phyloP scores from a whole-genome alignment of 2,113 vertebrate genomes.

The Montifringilla adamsi region DNA sequence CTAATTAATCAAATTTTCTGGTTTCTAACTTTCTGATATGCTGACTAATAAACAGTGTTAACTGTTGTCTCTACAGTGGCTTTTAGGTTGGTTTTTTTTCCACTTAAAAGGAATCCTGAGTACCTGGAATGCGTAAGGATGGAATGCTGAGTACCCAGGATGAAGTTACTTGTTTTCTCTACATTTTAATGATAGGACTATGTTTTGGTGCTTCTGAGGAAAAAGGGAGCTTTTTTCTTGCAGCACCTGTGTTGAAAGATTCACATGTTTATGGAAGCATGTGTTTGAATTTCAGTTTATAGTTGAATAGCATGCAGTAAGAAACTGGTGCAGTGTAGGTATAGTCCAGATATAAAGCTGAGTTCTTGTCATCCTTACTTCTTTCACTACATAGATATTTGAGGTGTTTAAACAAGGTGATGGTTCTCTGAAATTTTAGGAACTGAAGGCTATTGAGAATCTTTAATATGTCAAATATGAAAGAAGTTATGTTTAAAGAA shows the following conservation, averaged over 20 bases:
- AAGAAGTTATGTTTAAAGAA: slow-evolving; percentile 5
- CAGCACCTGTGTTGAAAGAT: slow-evolving; percentile 5
- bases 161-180: slow-evolving; percentile 20
- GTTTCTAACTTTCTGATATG: not conserved
- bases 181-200: not conserved
- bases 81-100: not conserved
- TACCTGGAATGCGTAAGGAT: slow-evolving; percentile 10
- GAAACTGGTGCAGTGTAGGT: not conserved
- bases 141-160: slow-evolving; percentile 1
- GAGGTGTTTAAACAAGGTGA: not conserved
- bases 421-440: not conserved
- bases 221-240: not conserved
- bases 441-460: not conserved
- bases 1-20: not conserved
- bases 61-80: not conserved
- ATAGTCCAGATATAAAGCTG: not conserved
- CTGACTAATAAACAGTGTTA: not conserved
- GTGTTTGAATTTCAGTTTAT: not conserved
- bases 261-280: not conserved
- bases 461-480: not conserved
- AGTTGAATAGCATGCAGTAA: not conserved
- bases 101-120: not conserved
- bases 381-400: not conserved
- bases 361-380: not conserved
- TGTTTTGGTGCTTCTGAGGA: slow-evolving; percentile 28